Base-by-base conservation (phyloP, 2,113 vertebrate genomes). In the Leucopternis melanops region DNA sequence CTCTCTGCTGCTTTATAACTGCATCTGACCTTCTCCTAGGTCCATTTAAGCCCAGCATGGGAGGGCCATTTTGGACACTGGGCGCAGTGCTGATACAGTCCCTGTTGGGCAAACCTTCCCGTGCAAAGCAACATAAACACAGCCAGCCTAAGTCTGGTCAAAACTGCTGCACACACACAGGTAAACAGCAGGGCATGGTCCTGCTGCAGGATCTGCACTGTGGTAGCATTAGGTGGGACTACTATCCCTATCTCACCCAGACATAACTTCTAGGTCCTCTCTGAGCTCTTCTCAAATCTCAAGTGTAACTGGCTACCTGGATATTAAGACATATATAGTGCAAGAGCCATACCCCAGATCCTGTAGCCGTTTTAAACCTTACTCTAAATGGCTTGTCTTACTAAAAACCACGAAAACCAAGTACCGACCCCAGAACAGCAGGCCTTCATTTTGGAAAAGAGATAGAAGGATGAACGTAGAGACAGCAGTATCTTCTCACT, bases 291-390 rank as follows among this genome's bases (percentile, higher is more conserved):
- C 73, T 81, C 52, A 79, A 71, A 81, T n/a, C n/a, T 78, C 44
- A 82, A 38, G 69, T 17, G 6, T 52, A 69, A 69, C 34, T 54
- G 11, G n/a, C 20, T 66, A 79, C 10, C 22, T 71, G 23, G n/a
- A n/a, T 79, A 36, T 47, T 18, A 52, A 61, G 13, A 79, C 3
- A 2, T 23, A 29, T 0, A 22, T 2, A 18, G 4, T 26, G 0
- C 6, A 73, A 66, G 10, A 87, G n/a, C 11, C 42, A 71, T 10
- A 59, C 1, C 11, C 18, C 40, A 92, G 45, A 73, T 58, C 10
- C 52, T 17, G 5, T 6, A 59, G 22, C n/a, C 32, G 55, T 66
- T 93, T 40, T 58, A 34, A 90, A 67, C 32, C 11, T 8, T 12
- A 69, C 5, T 81, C 45, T 20, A 86, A n/a, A 55, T 59, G 47